Base-by-base conservation (phyloP, 2,797 vertebrate genomes). In the Ispidina lecontei region DNA sequence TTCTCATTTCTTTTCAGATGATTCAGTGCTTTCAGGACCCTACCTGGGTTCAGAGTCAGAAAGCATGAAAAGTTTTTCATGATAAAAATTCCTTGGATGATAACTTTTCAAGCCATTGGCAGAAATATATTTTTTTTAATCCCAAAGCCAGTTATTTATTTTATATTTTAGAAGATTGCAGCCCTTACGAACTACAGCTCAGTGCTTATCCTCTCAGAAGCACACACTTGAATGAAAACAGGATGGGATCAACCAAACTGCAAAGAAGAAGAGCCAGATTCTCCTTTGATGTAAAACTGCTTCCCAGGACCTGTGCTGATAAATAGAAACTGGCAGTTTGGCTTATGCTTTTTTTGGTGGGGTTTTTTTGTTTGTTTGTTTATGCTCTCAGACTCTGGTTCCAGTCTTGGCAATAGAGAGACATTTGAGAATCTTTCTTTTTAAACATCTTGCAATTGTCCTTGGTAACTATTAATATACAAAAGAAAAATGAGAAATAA, bases 41-140 rank as follows among this genome's bases (percentile, higher is more conserved):
- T 74, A 67, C 58, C 41, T 60, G 14, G n/a, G 72, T 87, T 75
- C 46, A 74, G 52, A 69, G 73, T n/a, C 55, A 83, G 60, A 88
- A 18, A 87, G 51, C 18, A 59, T 2, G 39, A 77, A 72, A 93
- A 82, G 76, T 92, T 95, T 94, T 91, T 90, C 67, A 49, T 88
- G 69, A 67, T 91, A 83, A 90, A 91, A 76, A n/a, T 39, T 91
- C 56, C 63, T 80, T 67, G 74, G 73, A 64, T 96, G 54, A 93
- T 93, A 92, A 89, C 56, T 75, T 79, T 81, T 71, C 76, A 96
- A 95, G 56, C 37, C 3, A 2, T 33, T 96, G 87, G 82, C 80
- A 91, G 76, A 63, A 90, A 91, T 82, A 94, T 95, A 96, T 93
- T 70, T 67, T 87, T 95, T 67, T 87, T 96, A 95, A 95, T 95